Percentiles rank a stretch among this genome's conserved stretches.
These are phyloP conservation scores for Himantopus leucocephalus DNA, from an alignment of 2,113 vertebrate genomes.

Conservation along the genomic window DNA sequence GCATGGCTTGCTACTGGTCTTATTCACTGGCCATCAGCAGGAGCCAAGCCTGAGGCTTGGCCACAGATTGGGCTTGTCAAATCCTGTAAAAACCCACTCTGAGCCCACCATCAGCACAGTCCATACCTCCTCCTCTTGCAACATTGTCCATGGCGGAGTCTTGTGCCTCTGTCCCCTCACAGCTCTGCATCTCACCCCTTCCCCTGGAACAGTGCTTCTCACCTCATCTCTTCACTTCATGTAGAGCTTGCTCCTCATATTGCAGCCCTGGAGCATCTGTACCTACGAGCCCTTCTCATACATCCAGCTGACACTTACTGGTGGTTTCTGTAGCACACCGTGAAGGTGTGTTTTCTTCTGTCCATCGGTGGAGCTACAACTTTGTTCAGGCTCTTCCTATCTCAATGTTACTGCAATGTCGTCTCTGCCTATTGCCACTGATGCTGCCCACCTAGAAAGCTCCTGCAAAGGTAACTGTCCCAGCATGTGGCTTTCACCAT, in stretches of 20 bases:
- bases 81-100: not conserved
- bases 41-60: not conserved
- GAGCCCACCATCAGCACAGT: not conserved
- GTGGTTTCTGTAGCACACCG: not conserved
- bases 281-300: not conserved
- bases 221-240: not conserved
- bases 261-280: not conserved
- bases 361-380: not conserved
- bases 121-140: not conserved
- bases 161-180: not conserved
- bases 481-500: not conserved
- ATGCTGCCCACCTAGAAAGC: not conserved
- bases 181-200: not conserved
- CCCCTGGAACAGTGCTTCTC: not conserved
- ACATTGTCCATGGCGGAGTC: not conserved
- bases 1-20: not conserved
- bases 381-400: not conserved
- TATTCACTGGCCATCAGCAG: not conserved
- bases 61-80: not conserved
- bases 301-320: not conserved
- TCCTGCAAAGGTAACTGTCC: not conserved
- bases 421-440: not conserved
- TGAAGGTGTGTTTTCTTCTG: not conserved
- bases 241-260: accelerated
- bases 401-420: accelerated